Conservation (phyloP, 2,888 invertebrate species). For the Phania funesta region DNA sequence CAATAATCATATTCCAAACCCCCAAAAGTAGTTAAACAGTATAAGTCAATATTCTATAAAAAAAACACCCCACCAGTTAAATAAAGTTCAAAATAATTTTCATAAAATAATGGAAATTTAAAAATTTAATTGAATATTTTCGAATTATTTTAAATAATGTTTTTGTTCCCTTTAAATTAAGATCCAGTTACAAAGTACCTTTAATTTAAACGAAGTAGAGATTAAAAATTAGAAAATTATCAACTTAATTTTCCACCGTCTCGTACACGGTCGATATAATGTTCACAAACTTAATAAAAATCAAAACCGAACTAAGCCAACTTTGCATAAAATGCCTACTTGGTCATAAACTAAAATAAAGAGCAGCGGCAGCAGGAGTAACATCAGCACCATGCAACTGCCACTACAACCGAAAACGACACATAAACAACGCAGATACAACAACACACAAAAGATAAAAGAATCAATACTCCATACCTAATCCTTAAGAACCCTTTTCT, state of each 20-base stretch:
- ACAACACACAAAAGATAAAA: constrained; percentile 14
- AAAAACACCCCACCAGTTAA: too few species aligned
- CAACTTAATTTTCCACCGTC: constrained; percentile 50
- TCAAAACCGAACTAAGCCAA: constrained; percentile 64
- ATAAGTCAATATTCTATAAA: too few species aligned
- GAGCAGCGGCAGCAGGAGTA: constrained; percentile 2
- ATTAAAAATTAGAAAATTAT: constrained; percentile 51
- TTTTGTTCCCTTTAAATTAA: too few species aligned
- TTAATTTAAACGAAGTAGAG: too few species aligned
- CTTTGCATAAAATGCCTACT: constrained; percentile 62
- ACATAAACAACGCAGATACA: constrained; percentile 39
- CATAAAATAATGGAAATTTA: too few species aligned
- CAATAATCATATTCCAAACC: too few species aligned
- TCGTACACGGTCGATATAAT: constrained; percentile 51
- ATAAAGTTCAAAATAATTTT: too few species aligned
- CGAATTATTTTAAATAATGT: too few species aligned
- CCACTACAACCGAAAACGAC: neutral
- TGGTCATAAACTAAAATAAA: constrained; percentile 62
- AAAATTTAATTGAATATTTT: too few species aligned
- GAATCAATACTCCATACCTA: constrained; percentile 21
- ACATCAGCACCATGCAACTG: constrained; percentile 11
- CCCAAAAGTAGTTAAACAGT: too few species aligned
- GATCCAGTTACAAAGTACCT: too few species aligned
- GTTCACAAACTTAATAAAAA: constrained; percentile 64
- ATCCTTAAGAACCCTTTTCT: constrained; percentile 8